Conservation (phyloP, 2,113 vertebrate genomes). For the Australoheros scitulus region DNA sequence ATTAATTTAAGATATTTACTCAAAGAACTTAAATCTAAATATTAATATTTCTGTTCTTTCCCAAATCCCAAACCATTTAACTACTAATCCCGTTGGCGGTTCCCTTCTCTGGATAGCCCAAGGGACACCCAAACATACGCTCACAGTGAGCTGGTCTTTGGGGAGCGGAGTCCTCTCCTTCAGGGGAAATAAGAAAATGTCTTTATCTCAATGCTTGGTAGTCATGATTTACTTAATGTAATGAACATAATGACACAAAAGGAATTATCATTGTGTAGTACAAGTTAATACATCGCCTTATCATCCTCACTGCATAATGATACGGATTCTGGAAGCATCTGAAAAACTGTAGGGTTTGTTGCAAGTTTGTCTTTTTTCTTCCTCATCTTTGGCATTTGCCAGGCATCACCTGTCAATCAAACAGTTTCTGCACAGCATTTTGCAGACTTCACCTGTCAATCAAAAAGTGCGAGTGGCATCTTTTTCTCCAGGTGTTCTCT, state of each 20-base stretch:
- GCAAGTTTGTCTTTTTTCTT: neutral
- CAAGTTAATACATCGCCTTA: neutral
- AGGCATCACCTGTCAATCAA: conserved; percentile 38
- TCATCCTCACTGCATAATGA: neutral
- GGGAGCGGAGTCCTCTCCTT: conserved; percentile 32
- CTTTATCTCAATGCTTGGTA: conserved; percentile 5
- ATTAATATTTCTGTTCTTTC: conserved; percentile 51
- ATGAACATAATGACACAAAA: neutral
- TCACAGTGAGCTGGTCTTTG: conserved; percentile 31
- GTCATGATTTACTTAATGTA: neutral
- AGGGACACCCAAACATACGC: conserved; percentile 23
- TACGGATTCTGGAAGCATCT: neutral
- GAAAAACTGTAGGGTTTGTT: neutral
- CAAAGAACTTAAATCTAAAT: conserved; percentile 37
- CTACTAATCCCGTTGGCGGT: conserved; percentile 49
- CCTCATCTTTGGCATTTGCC: conserved; percentile 3
- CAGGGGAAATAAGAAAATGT: conserved; percentile 30
- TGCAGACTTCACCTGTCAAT: conserved; percentile 26
- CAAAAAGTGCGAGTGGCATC: conserved; percentile 2
- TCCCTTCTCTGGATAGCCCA: conserved; percentile 42
- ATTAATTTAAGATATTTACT: conserved; percentile 31
- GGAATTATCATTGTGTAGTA: neutral
- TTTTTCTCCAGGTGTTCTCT: neutral
- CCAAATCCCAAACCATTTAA: conserved; percentile 54
- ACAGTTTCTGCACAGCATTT: conserved; percentile 13